These are phyloP conservation scores for Paragorgia papillata DNA, from an alignment of 92 coral and sea anemone species.

Conservation along the genomic window DNA sequence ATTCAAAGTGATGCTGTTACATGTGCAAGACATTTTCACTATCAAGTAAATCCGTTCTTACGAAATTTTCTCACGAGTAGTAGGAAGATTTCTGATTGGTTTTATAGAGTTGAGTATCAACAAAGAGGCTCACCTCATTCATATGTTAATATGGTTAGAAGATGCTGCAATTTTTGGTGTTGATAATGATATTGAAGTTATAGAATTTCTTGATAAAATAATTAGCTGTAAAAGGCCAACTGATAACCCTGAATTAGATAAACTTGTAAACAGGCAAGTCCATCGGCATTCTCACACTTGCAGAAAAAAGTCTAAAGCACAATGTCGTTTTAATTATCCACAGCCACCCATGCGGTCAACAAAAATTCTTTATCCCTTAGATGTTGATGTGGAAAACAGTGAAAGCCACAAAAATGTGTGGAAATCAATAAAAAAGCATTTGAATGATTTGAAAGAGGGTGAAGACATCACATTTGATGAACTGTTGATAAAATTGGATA, in stretches of 20 bases:
- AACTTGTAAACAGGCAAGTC: conserved; percentile 47
- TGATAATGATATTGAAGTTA: conserved; percentile 30
- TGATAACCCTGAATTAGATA: conserved; percentile 37
- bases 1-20: conserved; percentile 62
- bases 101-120: conserved; percentile 64
- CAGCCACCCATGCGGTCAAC: conserved; percentile 50
- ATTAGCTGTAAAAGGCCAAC: conserved; percentile 52
- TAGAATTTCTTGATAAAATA: conserved; percentile 56
- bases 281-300: conserved; percentile 61
- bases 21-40: conserved; percentile 65
- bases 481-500: conserved; percentile 13
- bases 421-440: conserved; percentile 48
- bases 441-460: conserved; percentile 60
- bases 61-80: conserved; percentile 48
- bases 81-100: conserved; percentile 63
- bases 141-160: conserved; percentile 60
- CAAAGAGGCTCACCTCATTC: conserved; percentile 68
- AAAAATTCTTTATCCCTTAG: conserved; percentile 49
- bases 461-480: conserved; percentile 68
- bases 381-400: conserved; percentile 1
- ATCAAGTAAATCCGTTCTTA: conserved; percentile 53
- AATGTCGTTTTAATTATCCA: conserved; percentile 36
- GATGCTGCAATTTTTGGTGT: conserved; percentile 50
- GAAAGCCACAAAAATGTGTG: conserved; percentile 35
- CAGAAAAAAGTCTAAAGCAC: conserved; percentile 46